Evolutionary conservation across 1,140 invertebrate genomes (phyloP).

Genomic region (Neocloeon triangulifer): DNA sequence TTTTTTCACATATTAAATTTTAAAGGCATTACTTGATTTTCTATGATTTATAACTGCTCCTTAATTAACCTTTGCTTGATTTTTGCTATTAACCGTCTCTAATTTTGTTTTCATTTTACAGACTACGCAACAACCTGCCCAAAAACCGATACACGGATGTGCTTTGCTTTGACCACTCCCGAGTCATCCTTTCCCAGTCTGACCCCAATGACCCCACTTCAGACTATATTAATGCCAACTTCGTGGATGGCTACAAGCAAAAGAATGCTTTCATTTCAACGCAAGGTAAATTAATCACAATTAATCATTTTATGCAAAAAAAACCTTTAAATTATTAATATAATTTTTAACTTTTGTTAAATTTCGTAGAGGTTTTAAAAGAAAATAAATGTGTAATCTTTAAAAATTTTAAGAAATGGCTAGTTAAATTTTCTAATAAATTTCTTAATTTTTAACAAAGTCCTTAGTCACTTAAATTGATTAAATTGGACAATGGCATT

Average conservation of each 20-base stretch:
- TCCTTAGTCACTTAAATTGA: no score
- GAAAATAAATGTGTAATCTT: no score
- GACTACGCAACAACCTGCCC: constrained; percentile 53
- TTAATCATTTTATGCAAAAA: not conserved
- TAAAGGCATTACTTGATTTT: no score
- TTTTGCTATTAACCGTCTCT: no score
- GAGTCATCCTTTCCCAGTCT: constrained; percentile 56
- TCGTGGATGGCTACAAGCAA: constrained; percentile 93
- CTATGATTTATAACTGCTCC: constrained; percentile 4
- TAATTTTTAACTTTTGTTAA: no score
- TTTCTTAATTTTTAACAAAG: no score
- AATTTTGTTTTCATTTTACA: no score
- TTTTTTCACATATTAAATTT: no score
- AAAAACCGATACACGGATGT: constrained; percentile 96
- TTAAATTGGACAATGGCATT: no score
- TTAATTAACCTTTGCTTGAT: constrained; percentile 4
- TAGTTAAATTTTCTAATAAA: no score
- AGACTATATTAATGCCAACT: constrained; percentile 97
- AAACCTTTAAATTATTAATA: not conserved
- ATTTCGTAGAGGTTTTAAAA: no score
- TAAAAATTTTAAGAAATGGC: no score
- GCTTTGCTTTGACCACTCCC: constrained; percentile 82
- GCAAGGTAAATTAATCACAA: constrained; percentile 40
- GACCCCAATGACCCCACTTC: constrained; percentile 49
- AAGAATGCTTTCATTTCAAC: constrained; percentile 95